A percentile compares a stretch with the other conserved stretches of the same genome.
Evolutionary conservation across 2,113 vertebrate species (phyloP).

Genomic region (Sinocyclocheilus maitianheensis): DNA sequence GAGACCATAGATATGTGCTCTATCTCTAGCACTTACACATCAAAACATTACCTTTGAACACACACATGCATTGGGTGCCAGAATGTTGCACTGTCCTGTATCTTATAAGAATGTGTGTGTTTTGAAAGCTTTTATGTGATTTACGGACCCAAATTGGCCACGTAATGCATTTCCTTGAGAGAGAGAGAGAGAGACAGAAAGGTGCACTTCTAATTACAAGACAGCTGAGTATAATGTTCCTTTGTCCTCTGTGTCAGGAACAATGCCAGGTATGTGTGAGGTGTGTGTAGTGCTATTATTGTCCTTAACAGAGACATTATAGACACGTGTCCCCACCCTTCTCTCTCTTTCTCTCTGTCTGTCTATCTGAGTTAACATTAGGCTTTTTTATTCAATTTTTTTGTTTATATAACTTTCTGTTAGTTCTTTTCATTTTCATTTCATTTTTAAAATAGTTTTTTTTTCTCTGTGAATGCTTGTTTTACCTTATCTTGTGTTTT

Average conservation of each 20-base stretch:
- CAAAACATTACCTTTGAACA: constrained; percentile 13
- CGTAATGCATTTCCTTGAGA: not conserved
- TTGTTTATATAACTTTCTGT: not conserved
- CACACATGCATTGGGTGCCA: not conserved
- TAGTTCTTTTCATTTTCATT: not conserved
- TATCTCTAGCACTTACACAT: not conserved
- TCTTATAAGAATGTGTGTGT: not conserved
- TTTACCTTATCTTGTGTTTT: not conserved
- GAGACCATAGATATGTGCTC: constrained; percentile 2
- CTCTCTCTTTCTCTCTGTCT: not conserved
- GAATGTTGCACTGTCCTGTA: not conserved
- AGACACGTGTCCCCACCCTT: not conserved
- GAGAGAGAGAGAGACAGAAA: constrained; percentile 1
- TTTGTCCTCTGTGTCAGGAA: constrained; percentile 37
- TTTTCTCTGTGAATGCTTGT: not conserved
- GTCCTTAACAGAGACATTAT: constrained; percentile 17
- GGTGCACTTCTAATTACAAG: not conserved
- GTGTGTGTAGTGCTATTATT: constrained; percentile 26
- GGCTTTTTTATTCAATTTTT: not conserved
- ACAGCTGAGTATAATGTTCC: constrained; percentile 2
- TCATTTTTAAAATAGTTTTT: not conserved
- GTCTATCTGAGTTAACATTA: not conserved
- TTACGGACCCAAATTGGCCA: constrained; percentile 3
- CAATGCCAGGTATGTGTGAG: constrained; percentile 27
- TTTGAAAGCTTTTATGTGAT: not conserved